Evolutionary conservation across 64 coral and sea anemone genomes (phyloP).

Genomic region (Pachyseris speciosa): DNA sequence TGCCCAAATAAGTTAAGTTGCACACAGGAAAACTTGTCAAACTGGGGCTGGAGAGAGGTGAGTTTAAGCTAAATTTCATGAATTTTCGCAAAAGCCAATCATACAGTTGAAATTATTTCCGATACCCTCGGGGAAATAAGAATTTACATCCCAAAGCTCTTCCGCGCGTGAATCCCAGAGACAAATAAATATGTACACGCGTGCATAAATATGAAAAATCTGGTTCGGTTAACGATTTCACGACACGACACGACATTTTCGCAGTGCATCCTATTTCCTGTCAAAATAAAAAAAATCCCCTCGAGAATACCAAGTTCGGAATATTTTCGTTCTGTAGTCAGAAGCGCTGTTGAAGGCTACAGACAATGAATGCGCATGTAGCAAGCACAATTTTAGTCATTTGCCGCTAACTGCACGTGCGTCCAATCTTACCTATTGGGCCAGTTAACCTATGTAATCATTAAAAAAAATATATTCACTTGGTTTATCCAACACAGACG

Average conservation of each 20-base stretch:
- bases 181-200: not conserved
- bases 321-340: no score
- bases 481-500: not conserved
- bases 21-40: no score
- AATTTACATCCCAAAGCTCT: not conserved
- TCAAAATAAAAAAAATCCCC: not conserved
- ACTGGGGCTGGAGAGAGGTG: no score
- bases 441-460: not conserved
- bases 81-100: not conserved
- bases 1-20: no score
- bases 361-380: not conserved
- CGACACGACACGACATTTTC: not conserved
- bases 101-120: not conserved
- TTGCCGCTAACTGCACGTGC: conserved; percentile 6
- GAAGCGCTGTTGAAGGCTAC: no score
- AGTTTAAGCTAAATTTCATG: not conserved
- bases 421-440: not conserved
- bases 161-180: not conserved
- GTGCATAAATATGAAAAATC: not conserved
- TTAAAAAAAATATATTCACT: not conserved
- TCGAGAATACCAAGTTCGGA: no score
- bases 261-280: not conserved
- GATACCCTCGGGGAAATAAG: not conserved
- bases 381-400: not conserved
- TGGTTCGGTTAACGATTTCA: not conserved